Base-by-base conservation (phyloP, 2,888 invertebrate species). In the Drosophila flavopinicola region DNA sequence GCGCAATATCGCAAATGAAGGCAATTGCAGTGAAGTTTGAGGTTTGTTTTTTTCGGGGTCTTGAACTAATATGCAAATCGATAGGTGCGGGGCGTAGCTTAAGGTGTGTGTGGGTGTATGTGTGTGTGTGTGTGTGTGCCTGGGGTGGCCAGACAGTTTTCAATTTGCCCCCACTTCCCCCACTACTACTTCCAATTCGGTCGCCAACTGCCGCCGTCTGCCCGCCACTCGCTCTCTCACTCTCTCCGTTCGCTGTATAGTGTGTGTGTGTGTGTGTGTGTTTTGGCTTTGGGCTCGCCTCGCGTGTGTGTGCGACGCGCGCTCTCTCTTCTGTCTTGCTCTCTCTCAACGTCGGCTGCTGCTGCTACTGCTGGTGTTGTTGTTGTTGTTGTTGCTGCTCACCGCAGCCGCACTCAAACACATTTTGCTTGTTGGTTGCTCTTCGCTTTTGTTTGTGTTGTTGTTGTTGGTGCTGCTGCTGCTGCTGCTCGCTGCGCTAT, bases 391-490 rank as follows among this genome's bases (percentile, higher is more conserved):
- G 53, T 32, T 67, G 67, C 47, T 69, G 52, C 72, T 79, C 85
- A 75, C 69, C 80, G 75, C 72, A 72, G 85, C 82, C 79, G 74
- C 82, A 80, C 76, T 80, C 79, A 79, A 84, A 79, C 82, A 79
- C 82, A 80, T 80, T 85, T 84, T 76, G 75, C 75, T 75, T 75
- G 75, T 66, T 80, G 77, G 79, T 61, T 82, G 82, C 85, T 85
- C 82, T 80, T 80, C 65, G 80, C 85, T 85, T 82, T 80, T 85
- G 80, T 78, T 85, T 82, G 75, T 77, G 75, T 75, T 73, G 75
- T 71, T 76, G 68, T 63, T 70, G 71, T 48, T 72, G 54, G 2
- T 67, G 57, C 37, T 75, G 61, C 17, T 75, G 63, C 11, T 73
- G 73, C 35, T 82, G 84, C 68, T 78, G 74, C 69, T 86, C 78